Conservation (phyloP, 1,140 invertebrate species). For the Orius laevigatus region DNA sequence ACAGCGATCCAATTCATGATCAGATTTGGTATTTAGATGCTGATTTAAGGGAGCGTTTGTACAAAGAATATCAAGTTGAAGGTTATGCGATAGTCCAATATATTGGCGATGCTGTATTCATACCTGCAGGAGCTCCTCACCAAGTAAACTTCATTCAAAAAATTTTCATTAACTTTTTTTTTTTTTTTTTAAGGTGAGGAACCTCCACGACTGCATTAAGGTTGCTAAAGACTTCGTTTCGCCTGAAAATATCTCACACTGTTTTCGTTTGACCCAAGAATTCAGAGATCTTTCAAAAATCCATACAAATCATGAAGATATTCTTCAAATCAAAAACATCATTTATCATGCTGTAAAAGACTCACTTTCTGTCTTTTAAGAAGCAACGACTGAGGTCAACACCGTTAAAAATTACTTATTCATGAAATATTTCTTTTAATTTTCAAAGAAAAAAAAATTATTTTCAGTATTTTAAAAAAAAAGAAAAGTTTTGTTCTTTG, state of each 20-base stretch:
- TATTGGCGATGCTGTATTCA: slow-evolving; percentile 93
- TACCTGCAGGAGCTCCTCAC: slow-evolving; percentile 93
- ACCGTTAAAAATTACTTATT: too few relatives aligned
- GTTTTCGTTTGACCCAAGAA: slow-evolving; percentile 91
- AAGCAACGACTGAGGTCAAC: background rate
- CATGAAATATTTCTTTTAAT: too few relatives aligned
- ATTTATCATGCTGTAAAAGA: slow-evolving; percentile 97
- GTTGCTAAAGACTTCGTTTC: slow-evolving; percentile 97
- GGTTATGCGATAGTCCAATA: slow-evolving; percentile 93
- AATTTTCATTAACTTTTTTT: background rate
- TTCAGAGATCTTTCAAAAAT: slow-evolving; percentile 87
- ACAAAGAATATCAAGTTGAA: slow-evolving; percentile 84
- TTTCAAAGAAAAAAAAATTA: too few relatives aligned
- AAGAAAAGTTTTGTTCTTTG: too few relatives aligned
- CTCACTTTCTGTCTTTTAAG: slow-evolving; percentile 49
- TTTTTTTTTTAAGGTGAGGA: slow-evolving; percentile 49
- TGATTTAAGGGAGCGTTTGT: slow-evolving; percentile 67
- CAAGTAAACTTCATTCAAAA: slow-evolving; percentile 41
- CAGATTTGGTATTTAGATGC: slow-evolving; percentile 91
- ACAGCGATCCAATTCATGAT: slow-evolving; percentile 95
- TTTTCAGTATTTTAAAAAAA: too few relatives aligned
- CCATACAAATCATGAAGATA: slow-evolving; percentile 96
- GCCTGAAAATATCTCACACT: slow-evolving; percentile 90
- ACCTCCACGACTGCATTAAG: slow-evolving; percentile 94
- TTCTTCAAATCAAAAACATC: slow-evolving; percentile 96